Conservation (phyloP, 2,113 vertebrate genomes). For the Zonotrichia leucophrys region DNA sequence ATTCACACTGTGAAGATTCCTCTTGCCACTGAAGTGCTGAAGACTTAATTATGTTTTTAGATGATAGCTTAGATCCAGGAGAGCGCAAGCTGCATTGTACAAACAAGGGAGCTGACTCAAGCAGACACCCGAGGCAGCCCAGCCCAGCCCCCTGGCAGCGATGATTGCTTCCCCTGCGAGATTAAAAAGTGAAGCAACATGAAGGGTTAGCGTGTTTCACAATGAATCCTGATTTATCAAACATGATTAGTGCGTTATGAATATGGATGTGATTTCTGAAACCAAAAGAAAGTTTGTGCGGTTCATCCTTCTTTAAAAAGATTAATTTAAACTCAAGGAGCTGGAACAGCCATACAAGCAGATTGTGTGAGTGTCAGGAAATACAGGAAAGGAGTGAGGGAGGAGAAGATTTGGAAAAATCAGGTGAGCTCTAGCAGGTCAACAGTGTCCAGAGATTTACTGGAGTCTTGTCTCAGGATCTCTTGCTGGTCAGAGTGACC, state of each 20-base stretch:
- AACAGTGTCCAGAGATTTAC: neutral
- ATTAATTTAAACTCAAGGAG: slow-evolving; percentile 53
- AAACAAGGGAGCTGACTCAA: slow-evolving; percentile 39
- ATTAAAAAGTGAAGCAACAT: slow-evolving; percentile 46
- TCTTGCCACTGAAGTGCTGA: slow-evolving; percentile 16
- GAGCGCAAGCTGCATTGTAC: neutral
- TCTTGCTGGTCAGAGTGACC: too few species aligned
- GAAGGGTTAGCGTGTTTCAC: slow-evolving; percentile 54
- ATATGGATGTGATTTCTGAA: slow-evolving; percentile 71
- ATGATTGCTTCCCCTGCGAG: slow-evolving; percentile 3
- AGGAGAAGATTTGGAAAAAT: neutral
- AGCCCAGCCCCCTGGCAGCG: slow-evolving; percentile 38
- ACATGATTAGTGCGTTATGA: slow-evolving; percentile 68
- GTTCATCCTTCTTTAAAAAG: slow-evolving; percentile 43
- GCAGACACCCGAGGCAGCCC: slow-evolving; percentile 28
- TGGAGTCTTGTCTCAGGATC: neutral
- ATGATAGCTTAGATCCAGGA: slow-evolving; percentile 17
- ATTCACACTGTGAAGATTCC: slow-evolving; percentile 3
- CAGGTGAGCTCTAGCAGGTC: neutral
- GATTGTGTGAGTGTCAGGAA: neutral
- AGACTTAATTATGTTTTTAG: slow-evolving; percentile 52
- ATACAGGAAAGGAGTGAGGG: neutral
- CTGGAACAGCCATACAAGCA: neutral
- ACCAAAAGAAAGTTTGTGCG: slow-evolving; percentile 59
- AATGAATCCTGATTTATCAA: slow-evolving; percentile 69